Conservation (phyloP, 2,797 vertebrate genomes). For the Liasis olivaceus region DNA sequence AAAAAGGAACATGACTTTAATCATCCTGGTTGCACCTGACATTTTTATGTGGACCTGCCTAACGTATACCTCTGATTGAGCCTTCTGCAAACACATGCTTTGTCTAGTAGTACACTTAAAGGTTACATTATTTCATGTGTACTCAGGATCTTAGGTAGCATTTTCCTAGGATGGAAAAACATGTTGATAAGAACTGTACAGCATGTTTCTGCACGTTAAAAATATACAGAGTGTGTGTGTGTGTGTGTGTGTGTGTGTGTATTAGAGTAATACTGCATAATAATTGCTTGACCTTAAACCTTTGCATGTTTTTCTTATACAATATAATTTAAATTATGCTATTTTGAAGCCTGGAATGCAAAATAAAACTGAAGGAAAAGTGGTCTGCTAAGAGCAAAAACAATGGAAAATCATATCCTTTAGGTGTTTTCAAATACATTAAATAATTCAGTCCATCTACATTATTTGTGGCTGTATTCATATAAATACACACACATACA, state of each 20-base stretch:
- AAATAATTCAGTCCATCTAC: slow-evolving; percentile 63
- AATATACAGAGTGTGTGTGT: no score
- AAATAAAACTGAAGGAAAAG: slow-evolving; percentile 47
- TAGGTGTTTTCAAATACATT: slow-evolving; percentile 37
- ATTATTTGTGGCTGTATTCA: slow-evolving; percentile 29
- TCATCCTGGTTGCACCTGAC: not conserved
- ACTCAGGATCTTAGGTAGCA: no score
- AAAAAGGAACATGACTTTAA: not conserved
- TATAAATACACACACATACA: slow-evolving; percentile 13
- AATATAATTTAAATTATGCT: not conserved
- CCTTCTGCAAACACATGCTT: not conserved
- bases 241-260: no score
- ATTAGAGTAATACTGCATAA: no score
- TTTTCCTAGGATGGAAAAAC: no score
- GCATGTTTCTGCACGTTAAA: no score
- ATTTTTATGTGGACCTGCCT: not conserved
- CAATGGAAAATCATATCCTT: slow-evolving; percentile 2
- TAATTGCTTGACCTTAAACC: no score
- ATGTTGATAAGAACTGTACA: no score
- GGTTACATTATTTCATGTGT: no score
- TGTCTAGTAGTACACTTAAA: not conserved
- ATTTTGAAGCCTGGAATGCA: not conserved
- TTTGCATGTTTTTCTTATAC: no score
- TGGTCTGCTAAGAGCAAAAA: slow-evolving; percentile 23
- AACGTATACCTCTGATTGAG: not conserved